Base-by-base conservation (phyloP, 2,797 vertebrate genomes). In the Sphenopsis melanotis region DNA sequence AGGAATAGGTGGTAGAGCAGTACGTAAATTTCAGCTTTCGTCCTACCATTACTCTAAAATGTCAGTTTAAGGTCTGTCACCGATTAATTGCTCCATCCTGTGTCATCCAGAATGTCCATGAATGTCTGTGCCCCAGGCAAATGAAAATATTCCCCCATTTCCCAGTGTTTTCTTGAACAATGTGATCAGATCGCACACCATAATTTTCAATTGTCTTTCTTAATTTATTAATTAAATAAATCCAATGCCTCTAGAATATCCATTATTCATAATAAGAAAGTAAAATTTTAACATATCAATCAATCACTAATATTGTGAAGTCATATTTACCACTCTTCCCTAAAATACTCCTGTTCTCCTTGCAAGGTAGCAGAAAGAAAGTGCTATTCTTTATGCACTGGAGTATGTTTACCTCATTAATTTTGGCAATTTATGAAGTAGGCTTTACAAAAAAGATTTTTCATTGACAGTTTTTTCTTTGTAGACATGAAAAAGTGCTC, bases 131-230 rank as follows among this genome's bases (percentile, higher is more conserved):
- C 4, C 16, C 15, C 22, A 60, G 30, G 30, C 15, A 36, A 68
- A 52, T n/a, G 5, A 72, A 83, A 14, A 60, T 74, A 66, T 77
- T 52, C 8, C 6, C 5, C 49, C 27, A n/a, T 57, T 57, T 6
- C 10, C 2, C 10, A 36, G 10, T 23, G 22, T 27, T 52, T 76
- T 61, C 12, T 82, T 82, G 46, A 57, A 18, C 5, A 50, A 0
- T n/a, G 12, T 0, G 0, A 36, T 50, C 22, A 74, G 52, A 47
- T 55, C 2, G 5, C 7, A 42, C 3, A 1, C 11, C 1, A 13
- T 23, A 27, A 24, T 52, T 77, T 76, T 74, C 26, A 59, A 3
- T n/a, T 47, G 7, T 16, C 22, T 81, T 83, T 74, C 32, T 57
- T 36, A 42, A 75, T 61, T 86, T 81, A 12, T 55, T 86, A 21